Percentiles rank a stretch among this genome's conserved stretches.
phyloP scores from a whole-genome alignment of 2,113 vertebrate genomes.

The Lepus europaeus region DNA sequence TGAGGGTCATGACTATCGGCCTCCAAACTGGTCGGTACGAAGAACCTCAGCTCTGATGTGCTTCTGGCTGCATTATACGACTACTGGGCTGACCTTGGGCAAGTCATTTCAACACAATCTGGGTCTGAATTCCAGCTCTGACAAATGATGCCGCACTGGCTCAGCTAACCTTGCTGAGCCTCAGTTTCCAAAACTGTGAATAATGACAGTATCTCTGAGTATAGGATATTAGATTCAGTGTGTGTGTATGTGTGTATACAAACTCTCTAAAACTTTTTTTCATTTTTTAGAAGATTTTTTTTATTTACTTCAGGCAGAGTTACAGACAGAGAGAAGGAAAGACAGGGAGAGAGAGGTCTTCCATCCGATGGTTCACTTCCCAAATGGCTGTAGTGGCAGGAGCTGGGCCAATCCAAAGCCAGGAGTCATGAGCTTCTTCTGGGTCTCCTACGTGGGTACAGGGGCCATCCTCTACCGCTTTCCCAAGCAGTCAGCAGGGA shows the following conservation, averaged over 20 bases:
- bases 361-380: too few species aligned
- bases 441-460: too few species aligned
- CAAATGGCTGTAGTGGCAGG: too few species aligned
- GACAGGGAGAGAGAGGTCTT: too few species aligned
- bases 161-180: slow-evolving; percentile 8
- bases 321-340: too few species aligned
- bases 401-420: too few species aligned
- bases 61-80: not conserved
- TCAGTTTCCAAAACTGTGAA: slow-evolving; percentile 22
- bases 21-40: not conserved
- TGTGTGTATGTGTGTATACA: not conserved
- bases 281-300: too few species aligned
- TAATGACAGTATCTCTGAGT: not conserved
- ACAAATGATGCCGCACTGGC: not conserved
- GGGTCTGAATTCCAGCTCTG: not conserved
- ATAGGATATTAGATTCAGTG: not conserved
- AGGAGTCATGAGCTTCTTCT: too few species aligned
- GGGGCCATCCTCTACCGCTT: too few species aligned
- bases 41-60: not conserved
- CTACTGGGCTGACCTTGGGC: not conserved
- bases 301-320: too few species aligned
- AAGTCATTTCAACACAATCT: slow-evolving; percentile 46
- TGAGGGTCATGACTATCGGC: not conserved
- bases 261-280: not conserved
- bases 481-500: too few species aligned